Evolutionary conservation across 2,797 vertebrate species (phyloP), one percentile per base, ranked within the genome.

Genomic region (Amphiprion clarkii): DNA sequence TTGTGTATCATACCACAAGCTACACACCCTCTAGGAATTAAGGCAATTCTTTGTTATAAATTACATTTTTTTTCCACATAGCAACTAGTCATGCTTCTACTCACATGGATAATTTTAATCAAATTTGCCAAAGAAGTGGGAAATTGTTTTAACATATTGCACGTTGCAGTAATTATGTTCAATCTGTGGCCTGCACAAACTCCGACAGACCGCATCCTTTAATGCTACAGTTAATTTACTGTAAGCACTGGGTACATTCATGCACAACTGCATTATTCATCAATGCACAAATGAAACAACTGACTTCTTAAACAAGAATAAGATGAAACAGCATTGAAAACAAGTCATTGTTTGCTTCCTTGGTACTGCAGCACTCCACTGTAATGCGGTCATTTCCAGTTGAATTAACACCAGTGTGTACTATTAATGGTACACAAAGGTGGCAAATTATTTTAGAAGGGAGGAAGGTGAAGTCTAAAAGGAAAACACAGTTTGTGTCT

Each of bases 31-130:
- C 23, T 52, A 51, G 51, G 69, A 85, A 81, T 87, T 79, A 83
- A 88, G 83, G 83, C 84, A 77, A 68, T 58, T 57, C 65, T 72
- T 83, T 80, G 60, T 78, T 83, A 78, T 69, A 58, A 89, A 85
- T 86, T 54, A 68, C 19, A 81, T 86, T 88, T 84, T 44, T 74
- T 73, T 64, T 23, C 23, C 42, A 11, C 55, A 64, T 25, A 71
- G 71, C 66, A 59, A 71, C 56, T 55, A 52, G 70, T 76, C 86
- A 79, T 77, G 86, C 70, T 75, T 86, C 81, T 85, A 46, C 82
- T 83, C 88, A 84, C 86, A 80, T 76, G 83, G 82, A 76, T 83
- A 76, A 46, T 58, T 89, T 88, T 88, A 87, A 91, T 92, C 76
- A 84, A 78, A 87, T 86, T 78, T 79, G 58, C 54, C 40, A 78